Conservation (phyloP, 2,888 invertebrate species). For the Mesorhabditis spiculigera region DNA sequence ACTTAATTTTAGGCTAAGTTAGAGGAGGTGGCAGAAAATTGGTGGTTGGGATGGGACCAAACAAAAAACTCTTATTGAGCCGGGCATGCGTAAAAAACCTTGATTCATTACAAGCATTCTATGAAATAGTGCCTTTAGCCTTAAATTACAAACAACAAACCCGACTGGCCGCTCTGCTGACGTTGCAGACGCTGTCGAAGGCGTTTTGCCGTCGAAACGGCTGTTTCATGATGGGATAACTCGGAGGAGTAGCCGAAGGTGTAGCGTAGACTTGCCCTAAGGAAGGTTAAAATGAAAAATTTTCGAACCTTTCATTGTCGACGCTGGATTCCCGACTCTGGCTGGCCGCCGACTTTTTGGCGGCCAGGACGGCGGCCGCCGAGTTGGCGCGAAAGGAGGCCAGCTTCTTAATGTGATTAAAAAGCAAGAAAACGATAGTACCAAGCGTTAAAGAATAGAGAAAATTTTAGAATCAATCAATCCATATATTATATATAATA, state of each 20-base stretch:
- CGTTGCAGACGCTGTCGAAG: conserved; percentile 53
- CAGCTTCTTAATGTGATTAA: background rate
- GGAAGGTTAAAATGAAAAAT: background rate
- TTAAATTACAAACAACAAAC: conserved; percentile 13
- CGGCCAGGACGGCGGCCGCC: background rate
- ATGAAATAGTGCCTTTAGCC: no score
- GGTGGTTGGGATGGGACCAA: no score
- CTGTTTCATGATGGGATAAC: conserved; percentile 48
- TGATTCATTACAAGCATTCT: no score
- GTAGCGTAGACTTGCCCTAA: conserved; percentile 33
- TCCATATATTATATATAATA: no score
- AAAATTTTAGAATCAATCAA: background rate
- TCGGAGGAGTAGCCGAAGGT: conserved; percentile 56
- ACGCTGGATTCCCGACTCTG: background rate
- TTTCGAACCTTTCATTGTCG: conserved; percentile 3
- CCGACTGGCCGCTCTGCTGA: conserved; percentile 54
- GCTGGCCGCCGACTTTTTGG: background rate
- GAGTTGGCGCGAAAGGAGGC: background rate
- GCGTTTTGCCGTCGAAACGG: conserved; percentile 55
- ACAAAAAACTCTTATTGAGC: no score
- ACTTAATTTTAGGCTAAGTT: no score
- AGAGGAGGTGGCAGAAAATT: no score
- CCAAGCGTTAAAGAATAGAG: background rate
- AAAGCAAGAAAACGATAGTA: background rate
- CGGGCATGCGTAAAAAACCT: no score